Evolutionary conservation across 2,888 invertebrate species (phyloP).

Genomic region (Atethmia centrago): DNA sequence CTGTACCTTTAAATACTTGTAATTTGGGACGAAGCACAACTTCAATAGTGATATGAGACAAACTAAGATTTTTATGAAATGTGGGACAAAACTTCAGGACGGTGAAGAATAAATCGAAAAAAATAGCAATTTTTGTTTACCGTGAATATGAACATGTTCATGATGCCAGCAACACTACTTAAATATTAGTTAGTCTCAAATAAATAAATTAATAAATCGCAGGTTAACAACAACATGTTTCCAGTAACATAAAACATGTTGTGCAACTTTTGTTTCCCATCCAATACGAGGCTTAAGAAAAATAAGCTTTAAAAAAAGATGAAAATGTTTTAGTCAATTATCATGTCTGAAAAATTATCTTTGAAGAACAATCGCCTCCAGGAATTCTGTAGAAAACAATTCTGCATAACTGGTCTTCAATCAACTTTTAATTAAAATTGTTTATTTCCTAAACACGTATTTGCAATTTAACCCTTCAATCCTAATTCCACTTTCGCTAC

Average conservation of each 20-base stretch:
- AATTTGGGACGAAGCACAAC: too few species aligned
- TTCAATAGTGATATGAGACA: too few species aligned
- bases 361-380: too few species aligned
- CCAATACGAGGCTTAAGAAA: neutral
- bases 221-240: neutral
- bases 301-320: neutral
- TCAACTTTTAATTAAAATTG: conserved; percentile 17
- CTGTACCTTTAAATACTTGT: too few species aligned
- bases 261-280: neutral
- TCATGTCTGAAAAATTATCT: neutral
- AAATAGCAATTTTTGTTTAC: neutral
- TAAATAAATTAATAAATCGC: too few species aligned
- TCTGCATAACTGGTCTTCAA: neutral
- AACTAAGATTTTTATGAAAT: too few species aligned
- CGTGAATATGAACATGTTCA: neutral
- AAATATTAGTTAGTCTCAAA: neutral
- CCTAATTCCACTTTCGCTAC: neutral
- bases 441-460: neutral
- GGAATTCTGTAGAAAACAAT: neutral
- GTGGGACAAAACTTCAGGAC: too few species aligned
- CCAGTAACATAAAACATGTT: neutral
- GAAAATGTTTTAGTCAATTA: too few species aligned
- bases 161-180: neutral
- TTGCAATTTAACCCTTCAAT: conserved; percentile 38
- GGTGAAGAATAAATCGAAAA: too few species aligned